phyloP scores from a whole-genome alignment of 2,888 invertebrate species.

The Opisthograptis luteolata region DNA sequence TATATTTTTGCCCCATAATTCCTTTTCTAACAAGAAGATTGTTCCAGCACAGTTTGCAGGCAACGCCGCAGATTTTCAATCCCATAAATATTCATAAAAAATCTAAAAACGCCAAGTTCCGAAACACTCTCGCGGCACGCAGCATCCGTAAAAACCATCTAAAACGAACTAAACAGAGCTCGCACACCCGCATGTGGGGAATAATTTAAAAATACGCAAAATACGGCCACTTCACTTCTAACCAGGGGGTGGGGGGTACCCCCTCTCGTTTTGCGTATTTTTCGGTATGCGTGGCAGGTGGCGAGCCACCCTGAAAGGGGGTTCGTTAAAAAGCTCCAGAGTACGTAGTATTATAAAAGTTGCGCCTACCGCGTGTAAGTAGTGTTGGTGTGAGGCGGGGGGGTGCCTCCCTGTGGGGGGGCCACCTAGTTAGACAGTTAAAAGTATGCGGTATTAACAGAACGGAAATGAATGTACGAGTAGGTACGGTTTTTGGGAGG shows the following conservation, averaged over 20 bases:
- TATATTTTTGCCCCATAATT: background rate
- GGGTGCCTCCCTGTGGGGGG: constrained; percentile 45
- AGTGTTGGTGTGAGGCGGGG: constrained; percentile 66
- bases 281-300: constrained; percentile 85
- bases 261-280: constrained; percentile 79
- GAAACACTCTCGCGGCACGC: constrained; percentile 38
- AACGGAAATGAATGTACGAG: constrained; percentile 84
- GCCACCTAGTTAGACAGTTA: constrained; percentile 84
- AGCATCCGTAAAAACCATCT: constrained; percentile 48
- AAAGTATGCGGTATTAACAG: constrained; percentile 85
- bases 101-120: constrained; percentile 10
- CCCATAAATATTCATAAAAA: constrained; percentile 25
- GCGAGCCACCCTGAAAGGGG: constrained; percentile 67
- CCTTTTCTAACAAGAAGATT: background rate
- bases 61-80: background rate
- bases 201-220: constrained; percentile 85
- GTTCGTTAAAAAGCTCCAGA: constrained; percentile 83
- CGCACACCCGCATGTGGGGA: constrained; percentile 73
- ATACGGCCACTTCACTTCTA: constrained; percentile 82
- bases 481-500: constrained; percentile 76
- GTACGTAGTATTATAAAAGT: constrained; percentile 85
- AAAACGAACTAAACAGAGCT: constrained; percentile 70
- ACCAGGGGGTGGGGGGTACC: constrained; percentile 66
- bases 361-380: constrained; percentile 84
- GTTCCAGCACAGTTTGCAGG: background rate